Evolutionary conservation across 1,140 invertebrate genomes (phyloP).

Genomic region (Drosophila melanogaster): DNA sequence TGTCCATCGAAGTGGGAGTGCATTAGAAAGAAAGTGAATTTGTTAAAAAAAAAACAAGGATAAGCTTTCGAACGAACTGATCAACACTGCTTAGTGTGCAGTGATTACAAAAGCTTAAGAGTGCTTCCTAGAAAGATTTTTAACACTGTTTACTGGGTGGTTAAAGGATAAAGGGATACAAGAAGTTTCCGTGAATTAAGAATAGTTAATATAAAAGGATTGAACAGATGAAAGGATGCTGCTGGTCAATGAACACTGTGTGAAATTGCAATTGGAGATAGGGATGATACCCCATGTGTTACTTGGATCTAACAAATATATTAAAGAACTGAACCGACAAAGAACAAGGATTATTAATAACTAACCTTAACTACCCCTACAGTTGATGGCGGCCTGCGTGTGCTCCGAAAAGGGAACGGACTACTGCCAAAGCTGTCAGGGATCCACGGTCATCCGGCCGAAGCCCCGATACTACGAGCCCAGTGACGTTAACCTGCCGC

Average conservation of each 20-base stretch:
- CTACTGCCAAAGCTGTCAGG: constrained; percentile 66
- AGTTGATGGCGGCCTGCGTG: constrained; percentile 68
- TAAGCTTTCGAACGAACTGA: neutral
- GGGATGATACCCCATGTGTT: too few species aligned
- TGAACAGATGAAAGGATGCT: too few species aligned
- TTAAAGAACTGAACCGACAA: neutral
- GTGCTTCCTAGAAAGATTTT: neutral
- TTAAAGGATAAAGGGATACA: neutral
- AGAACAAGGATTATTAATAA: neutral
- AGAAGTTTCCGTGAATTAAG: too few species aligned
- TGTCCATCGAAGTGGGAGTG: neutral
- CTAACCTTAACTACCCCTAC: neutral
- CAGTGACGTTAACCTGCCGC: constrained; percentile 59
- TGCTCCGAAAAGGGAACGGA: constrained; percentile 84
- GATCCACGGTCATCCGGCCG: constrained; percentile 56
- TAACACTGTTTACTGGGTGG: neutral
- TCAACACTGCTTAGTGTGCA: neutral
- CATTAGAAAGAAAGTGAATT: neutral
- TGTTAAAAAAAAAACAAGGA: neutral
- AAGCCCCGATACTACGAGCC: constrained; percentile 62
- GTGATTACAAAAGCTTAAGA: neutral
- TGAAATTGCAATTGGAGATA: too few species aligned
- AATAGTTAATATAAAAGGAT: too few species aligned
- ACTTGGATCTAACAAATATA: too few species aligned
- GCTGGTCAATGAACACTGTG: too few species aligned